Evolutionary conservation across 1,140 invertebrate genomes (phyloP).

Genomic region (Drosophila triauraria): DNA sequence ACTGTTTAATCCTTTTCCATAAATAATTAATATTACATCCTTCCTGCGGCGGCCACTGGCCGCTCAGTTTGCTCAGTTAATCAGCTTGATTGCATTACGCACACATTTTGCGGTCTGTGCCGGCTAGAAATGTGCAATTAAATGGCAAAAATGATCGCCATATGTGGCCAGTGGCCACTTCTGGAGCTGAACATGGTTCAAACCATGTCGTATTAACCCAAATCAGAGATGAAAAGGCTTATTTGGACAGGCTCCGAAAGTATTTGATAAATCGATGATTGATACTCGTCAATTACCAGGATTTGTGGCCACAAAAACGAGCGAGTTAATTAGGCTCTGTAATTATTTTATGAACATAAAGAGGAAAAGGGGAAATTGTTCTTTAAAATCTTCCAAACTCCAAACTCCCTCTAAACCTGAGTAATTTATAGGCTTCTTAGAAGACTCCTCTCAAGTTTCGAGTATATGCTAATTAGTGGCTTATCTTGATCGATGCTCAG

Average conservation of each 20-base stretch:
- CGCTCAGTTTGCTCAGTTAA: slow-evolving; percentile 22
- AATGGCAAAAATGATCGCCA: slow-evolving; percentile 9
- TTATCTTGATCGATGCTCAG: slow-evolving; percentile 1
- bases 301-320: slow-evolving; percentile 2
- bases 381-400: too few species aligned
- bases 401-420: neutral
- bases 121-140: slow-evolving; percentile 44
- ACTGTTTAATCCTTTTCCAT: slow-evolving; percentile 26
- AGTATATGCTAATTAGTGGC: slow-evolving; percentile 1
- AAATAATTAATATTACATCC: slow-evolving; percentile 41
- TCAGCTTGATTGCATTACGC: slow-evolving; percentile 49
- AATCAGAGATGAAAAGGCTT: too few species aligned
- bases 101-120: slow-evolving; percentile 36
- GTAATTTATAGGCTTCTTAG: too few species aligned
- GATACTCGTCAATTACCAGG: neutral
- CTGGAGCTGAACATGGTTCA: too few species aligned
- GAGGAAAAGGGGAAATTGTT: neutral
- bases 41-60: neutral
- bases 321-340: neutral
- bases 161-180: slow-evolving; percentile 1
- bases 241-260: neutral
- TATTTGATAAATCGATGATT: neutral
- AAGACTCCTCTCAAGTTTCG: neutral
- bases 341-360: neutral
- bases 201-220: too few species aligned